Percentiles rank a stretch among this genome's conserved stretches.
These are phyloP conservation scores for Pygoscelis antarcticus DNA, from an alignment of 2,113 vertebrate genomes.

Conservation along the genomic window DNA sequence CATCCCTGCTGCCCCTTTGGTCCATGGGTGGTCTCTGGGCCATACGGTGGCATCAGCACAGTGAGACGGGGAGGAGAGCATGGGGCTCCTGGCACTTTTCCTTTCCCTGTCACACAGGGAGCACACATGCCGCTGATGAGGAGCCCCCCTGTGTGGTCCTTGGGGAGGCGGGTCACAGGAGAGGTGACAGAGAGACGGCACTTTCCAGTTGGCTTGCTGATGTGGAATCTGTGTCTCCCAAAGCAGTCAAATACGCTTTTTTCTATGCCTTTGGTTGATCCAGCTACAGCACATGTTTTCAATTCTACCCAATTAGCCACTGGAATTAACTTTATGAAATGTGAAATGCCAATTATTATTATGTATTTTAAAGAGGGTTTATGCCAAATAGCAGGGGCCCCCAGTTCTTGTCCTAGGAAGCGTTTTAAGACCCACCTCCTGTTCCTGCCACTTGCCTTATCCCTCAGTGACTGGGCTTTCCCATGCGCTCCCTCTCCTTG, in stretches of 20 bases:
- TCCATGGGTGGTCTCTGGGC: neutral
- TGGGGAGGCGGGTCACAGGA: neutral
- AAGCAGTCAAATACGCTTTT: neutral
- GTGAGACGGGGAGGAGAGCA: rapidly evolving
- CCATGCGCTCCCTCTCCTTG: rapidly evolving
- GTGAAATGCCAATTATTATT: neutral
- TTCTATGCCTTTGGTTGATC: neutral
- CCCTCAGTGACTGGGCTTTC: rapidly evolving
- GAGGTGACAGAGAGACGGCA: neutral
- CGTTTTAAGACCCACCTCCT: neutral
- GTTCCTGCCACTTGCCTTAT: neutral
- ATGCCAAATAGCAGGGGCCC: neutral
- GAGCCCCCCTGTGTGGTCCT: neutral
- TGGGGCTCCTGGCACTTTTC: neutral
- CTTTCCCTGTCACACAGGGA: neutral
- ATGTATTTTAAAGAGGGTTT: neutral
- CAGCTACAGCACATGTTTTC: neutral
- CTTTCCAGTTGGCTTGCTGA: neutral
- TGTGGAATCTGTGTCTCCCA: neutral
- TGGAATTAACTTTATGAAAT: neutral
- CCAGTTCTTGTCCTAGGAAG: neutral
- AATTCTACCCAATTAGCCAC: neutral
- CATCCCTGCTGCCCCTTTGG: neutral
- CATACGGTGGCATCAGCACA: rapidly evolving
- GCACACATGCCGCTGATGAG: neutral